These are phyloP conservation scores for Leptinotarsa juncta DNA, from an alignment of 2,888 invertebrate species.

Conservation along the genomic window DNA sequence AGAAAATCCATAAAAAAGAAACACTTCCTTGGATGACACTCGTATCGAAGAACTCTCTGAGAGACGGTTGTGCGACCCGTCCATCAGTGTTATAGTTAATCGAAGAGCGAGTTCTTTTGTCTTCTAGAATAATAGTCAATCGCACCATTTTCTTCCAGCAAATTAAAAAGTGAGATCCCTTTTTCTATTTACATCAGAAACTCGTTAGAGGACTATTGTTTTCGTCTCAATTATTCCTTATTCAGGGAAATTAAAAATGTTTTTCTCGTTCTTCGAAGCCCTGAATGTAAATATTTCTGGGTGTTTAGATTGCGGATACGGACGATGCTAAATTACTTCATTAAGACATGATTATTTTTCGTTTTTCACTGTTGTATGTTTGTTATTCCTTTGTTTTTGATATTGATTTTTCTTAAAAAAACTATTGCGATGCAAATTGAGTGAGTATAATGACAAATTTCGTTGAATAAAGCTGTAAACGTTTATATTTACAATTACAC, in stretches of 20 bases:
- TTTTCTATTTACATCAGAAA: conserved; percentile 22
- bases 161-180: conserved; percentile 12
- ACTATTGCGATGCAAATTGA: no score
- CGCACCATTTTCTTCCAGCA: conserved; percentile 8
- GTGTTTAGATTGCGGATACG: background rate
- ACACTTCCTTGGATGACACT: conserved; percentile 4
- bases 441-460: no score
- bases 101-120: conserved; percentile 12
- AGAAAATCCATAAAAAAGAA: background rate
- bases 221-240: conserved; percentile 15
- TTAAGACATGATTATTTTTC: conserved; percentile 1
- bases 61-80: background rate
- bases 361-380: background rate
- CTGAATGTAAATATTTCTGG: conserved; percentile 19
- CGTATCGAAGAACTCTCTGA: background rate
- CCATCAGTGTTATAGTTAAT: conserved; percentile 12
- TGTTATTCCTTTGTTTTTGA: background rate
- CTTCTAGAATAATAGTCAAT: conserved; percentile 2
- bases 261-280: conserved; percentile 9
- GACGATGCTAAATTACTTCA: conserved; percentile 7
- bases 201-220: conserved; percentile 26
- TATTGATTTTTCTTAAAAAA: background rate
- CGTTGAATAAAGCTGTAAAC: no score
- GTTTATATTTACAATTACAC: no score
- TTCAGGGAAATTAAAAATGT: conserved; percentile 20